A percentile compares a stretch with the other conserved stretches of the same genome.
These are phyloP conservation scores for Heterodera filipjevi DNA, from an alignment of 2,888 invertebrate species.

Conservation along the genomic window DNA sequence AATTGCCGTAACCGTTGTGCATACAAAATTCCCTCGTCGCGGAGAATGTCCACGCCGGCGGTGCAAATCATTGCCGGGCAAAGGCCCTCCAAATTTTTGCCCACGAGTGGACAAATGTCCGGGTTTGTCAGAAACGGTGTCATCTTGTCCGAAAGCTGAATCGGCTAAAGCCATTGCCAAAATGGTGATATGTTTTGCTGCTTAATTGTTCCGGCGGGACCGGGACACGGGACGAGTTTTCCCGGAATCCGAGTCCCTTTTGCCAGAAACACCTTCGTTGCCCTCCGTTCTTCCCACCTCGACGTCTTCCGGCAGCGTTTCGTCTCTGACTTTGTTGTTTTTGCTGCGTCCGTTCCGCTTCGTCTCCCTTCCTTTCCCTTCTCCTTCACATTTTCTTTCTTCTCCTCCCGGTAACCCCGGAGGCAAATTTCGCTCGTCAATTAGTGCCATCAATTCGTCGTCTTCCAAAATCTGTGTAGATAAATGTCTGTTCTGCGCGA, in stretches of 20 bases:
- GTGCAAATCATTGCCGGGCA: slow-evolving; percentile 57
- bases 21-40: slow-evolving; percentile 62
- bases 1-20: slow-evolving; percentile 45
- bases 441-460: slow-evolving; percentile 16
- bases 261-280: not conserved
- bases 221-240: too few relatives aligned
- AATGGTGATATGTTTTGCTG: not conserved
- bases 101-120: slow-evolving; percentile 57
- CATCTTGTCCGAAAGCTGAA: slow-evolving; percentile 40
- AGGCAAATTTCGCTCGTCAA: slow-evolving; percentile 20
- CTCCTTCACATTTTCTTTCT: not conserved
- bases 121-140: slow-evolving; percentile 43
- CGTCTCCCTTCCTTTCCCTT: slow-evolving; percentile 11
- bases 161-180: not conserved
- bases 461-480: slow-evolving; percentile 29
- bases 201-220: not conserved
- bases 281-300: not conserved
- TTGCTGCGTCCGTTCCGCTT: slow-evolving; percentile 1
- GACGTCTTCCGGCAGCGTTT: not conserved
- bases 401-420: slow-evolving; percentile 14
- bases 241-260: too few relatives aligned
- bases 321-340: not conserved
- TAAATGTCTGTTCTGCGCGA: slow-evolving; percentile 55
- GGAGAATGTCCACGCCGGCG: slow-evolving; percentile 58
- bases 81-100: slow-evolving; percentile 45